These are phyloP conservation scores for Phaonia tiefii DNA, from an alignment of 2,888 invertebrate genomes.

Conservation along the genomic window DNA sequence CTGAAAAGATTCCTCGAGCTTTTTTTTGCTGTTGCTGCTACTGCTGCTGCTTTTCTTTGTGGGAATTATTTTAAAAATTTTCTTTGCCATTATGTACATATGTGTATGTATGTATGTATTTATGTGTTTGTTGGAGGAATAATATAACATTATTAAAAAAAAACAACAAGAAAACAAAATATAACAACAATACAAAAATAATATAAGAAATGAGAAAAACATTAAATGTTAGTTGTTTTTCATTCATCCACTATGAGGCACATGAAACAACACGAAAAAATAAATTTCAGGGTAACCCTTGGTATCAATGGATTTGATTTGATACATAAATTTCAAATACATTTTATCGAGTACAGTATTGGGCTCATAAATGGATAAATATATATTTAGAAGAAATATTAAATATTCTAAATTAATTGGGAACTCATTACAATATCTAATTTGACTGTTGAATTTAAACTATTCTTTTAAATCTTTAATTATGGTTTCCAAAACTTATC, in stretches of 20 bases:
- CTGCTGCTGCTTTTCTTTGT: conserved; percentile 52
- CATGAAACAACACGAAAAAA: too few species aligned
- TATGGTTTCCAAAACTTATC: too few species aligned
- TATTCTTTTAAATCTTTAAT: too few species aligned
- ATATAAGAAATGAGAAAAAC: too few species aligned
- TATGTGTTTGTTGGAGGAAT: conserved; percentile 11
- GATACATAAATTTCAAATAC: conserved; percentile 10
- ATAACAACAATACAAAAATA: neutral
- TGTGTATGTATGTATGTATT: neutral
- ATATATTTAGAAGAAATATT: too few species aligned
- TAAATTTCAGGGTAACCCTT: too few species aligned
- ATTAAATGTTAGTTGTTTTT: conserved; percentile 24
- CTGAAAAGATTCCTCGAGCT: conserved; percentile 70
- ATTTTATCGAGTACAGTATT: neutral
- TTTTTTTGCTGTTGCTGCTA: conserved; percentile 51
- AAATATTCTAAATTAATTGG: too few species aligned
- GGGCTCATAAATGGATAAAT: too few species aligned
- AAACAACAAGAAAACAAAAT: conserved; percentile 3
- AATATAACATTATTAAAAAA: conserved; percentile 31
- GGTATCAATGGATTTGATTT: too few species aligned
- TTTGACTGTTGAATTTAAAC: too few species aligned
- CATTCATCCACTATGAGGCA: too few species aligned
- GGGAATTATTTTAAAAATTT: conserved; percentile 36
- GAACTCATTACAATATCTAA: too few species aligned
- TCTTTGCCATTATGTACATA: neutral